These are phyloP conservation scores for Rousettus madagascariensis DNA, from an alignment of 2,797 vertebrate genomes.

Conservation along the genomic window DNA sequence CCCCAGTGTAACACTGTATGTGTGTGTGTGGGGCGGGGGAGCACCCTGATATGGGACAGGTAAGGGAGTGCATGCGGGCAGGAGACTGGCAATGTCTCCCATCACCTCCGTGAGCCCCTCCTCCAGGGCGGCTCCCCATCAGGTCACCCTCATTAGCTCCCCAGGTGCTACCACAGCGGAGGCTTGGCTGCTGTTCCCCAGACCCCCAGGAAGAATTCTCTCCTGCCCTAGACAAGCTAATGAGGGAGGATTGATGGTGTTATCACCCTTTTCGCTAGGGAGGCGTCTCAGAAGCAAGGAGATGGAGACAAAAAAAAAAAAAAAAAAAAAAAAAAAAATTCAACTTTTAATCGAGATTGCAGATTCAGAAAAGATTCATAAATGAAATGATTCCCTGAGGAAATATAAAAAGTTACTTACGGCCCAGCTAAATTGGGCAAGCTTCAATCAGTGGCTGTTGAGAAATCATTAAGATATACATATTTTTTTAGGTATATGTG, in stretches of 20 bases:
- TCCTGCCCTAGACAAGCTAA: slow-evolving; percentile 36
- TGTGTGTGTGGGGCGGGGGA: background rate
- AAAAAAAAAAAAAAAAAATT: background rate
- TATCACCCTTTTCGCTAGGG: slow-evolving; percentile 26
- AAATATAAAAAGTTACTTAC: slow-evolving; percentile 79
- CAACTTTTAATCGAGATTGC: slow-evolving; percentile 66
- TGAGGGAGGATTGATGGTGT: background rate
- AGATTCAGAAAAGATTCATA: slow-evolving; percentile 70
- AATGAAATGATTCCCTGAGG: slow-evolving; percentile 75
- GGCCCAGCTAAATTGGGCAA: slow-evolving; percentile 69
- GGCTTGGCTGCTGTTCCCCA: background rate
- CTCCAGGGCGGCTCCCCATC: background rate
- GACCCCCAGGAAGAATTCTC: background rate
- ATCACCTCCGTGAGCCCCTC: background rate
- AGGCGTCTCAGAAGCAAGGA: slow-evolving; percentile 47
- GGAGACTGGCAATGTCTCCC: background rate
- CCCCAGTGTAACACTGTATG: background rate
- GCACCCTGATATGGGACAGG: background rate
- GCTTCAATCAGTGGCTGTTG: slow-evolving; percentile 70
- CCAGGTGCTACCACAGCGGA: background rate
- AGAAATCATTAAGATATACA: slow-evolving; percentile 72
- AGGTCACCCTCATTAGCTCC: background rate
- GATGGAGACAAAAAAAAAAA: background rate
- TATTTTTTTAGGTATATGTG: slow-evolving; percentile 7
- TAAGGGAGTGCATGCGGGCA: background rate